phyloP scores from a whole-genome alignment of 1,140 invertebrate genomes.

The Eulimnadia texana region DNA sequence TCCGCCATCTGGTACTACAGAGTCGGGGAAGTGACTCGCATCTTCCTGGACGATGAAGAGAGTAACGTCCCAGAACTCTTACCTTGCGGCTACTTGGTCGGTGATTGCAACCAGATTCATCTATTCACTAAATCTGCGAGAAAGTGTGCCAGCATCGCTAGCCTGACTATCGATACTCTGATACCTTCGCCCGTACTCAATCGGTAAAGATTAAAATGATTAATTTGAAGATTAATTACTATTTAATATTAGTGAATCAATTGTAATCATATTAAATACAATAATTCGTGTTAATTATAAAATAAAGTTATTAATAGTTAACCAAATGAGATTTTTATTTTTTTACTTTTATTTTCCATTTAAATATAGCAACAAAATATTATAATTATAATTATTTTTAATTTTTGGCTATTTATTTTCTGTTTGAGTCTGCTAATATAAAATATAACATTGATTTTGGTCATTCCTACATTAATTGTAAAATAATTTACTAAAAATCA shows the following conservation, averaged over 20 bases:
- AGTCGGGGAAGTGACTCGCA: conserved; percentile 63
- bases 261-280: neutral
- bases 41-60: conserved; percentile 20
- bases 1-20: conserved; percentile 86
- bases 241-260: neutral
- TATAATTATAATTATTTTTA: too few species aligned
- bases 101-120: conserved; percentile 45
- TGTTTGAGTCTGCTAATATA: too few species aligned
- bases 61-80: conserved; percentile 57
- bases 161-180: conserved; percentile 85
- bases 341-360: too few species aligned
- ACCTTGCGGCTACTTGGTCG: conserved; percentile 84
- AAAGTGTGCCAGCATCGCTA: conserved; percentile 76
- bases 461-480: too few species aligned
- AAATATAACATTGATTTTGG: too few species aligned
- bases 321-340: neutral
- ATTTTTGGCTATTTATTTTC: too few species aligned
- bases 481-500: too few species aligned
- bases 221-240: neutral
- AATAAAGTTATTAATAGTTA: neutral
- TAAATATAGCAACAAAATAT: too few species aligned
- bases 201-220: conserved; percentile 33
- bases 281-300: conserved; percentile 3
- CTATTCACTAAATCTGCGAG: conserved; percentile 52
- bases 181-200: conserved; percentile 93